Evolutionary conservation across 2,888 invertebrate species (phyloP).

Genomic region (Crematogaster levior): DNA sequence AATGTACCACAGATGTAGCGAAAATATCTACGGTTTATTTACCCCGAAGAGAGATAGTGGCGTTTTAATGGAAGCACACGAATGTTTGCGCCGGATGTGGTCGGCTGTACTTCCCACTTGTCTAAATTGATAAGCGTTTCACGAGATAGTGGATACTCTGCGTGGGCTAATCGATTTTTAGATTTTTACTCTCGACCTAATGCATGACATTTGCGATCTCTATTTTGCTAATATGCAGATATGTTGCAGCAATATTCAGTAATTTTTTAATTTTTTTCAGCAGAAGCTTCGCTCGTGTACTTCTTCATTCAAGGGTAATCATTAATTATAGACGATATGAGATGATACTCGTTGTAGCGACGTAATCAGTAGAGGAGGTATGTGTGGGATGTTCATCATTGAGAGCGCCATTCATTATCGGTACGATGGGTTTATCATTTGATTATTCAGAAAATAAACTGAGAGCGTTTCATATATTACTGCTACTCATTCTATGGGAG

Average conservation of each 20-base stretch:
- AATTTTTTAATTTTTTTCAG: slow-evolving; percentile 12
- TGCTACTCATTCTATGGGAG: slow-evolving; percentile 23
- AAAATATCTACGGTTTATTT: slow-evolving; percentile 69
- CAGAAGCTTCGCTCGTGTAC: background rate
- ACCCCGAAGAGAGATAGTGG: slow-evolving; percentile 64
- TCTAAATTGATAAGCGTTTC: slow-evolving; percentile 69
- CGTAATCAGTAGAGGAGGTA: slow-evolving; percentile 32
- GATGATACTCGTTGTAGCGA: slow-evolving; percentile 8
- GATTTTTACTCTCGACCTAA: slow-evolving; percentile 22
- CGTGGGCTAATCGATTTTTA: slow-evolving; percentile 60
- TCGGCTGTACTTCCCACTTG: slow-evolving; percentile 73
- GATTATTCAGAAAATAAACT: slow-evolving; percentile 63
- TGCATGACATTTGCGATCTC: background rate
- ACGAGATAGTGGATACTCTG: slow-evolving; percentile 57
- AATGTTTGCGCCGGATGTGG: slow-evolving; percentile 74
- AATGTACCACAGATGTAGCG: slow-evolving; percentile 26
- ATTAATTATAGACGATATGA: slow-evolving; percentile 46
- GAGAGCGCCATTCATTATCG: slow-evolving; percentile 56
- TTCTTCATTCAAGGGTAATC: slow-evolving; percentile 22
- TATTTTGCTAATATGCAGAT: background rate
- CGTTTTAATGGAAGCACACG: slow-evolving; percentile 25
- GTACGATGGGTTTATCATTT: slow-evolving; percentile 58
- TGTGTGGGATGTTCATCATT: slow-evolving; percentile 51
- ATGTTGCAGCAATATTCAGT: background rate
- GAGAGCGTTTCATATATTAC: slow-evolving; percentile 40